These are phyloP conservation scores for Hylomyscus alleni DNA, from an alignment of 2,797 vertebrate genomes.

Conservation along the genomic window DNA sequence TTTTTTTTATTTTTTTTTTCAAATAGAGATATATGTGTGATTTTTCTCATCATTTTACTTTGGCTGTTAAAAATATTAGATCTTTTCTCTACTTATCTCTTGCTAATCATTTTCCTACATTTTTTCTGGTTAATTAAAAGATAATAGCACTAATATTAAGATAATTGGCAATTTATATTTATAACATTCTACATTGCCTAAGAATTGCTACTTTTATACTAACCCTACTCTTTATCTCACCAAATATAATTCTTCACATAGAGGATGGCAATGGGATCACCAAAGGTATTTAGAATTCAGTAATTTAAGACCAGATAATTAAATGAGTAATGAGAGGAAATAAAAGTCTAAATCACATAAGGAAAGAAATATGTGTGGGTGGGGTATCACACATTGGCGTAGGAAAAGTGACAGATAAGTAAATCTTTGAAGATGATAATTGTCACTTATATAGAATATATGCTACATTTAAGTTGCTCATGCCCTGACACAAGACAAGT, in stretches of 20 bases:
- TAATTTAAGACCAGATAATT: constrained; percentile 1
- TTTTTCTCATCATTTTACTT: constrained; percentile 37
- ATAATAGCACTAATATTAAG: constrained; percentile 1
- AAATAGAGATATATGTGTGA: background rate
- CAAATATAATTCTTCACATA: constrained; percentile 26
- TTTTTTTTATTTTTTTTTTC: too few species aligned
- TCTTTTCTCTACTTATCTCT: background rate
- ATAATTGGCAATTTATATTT: background rate
- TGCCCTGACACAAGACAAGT: background rate
- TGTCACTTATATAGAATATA: background rate
- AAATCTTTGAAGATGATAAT: background rate
- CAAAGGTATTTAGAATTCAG: constrained; percentile 15
- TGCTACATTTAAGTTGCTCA: background rate
- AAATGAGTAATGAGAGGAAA: background rate
- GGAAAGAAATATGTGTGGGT: background rate
- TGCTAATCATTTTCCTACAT: constrained; percentile 43
- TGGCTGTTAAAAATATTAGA: background rate
- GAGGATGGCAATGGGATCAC: background rate
- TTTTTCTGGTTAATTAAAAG: constrained; percentile 50
- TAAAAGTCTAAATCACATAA: background rate
- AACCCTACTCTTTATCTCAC: background rate
- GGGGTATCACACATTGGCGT: rapidly evolving
- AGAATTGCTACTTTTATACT: constrained; percentile 5
- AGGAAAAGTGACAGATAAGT: background rate
- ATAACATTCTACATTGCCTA: background rate